Conservation (phyloP, 1,140 invertebrate species). For the Scaptomyza hsui region DNA sequence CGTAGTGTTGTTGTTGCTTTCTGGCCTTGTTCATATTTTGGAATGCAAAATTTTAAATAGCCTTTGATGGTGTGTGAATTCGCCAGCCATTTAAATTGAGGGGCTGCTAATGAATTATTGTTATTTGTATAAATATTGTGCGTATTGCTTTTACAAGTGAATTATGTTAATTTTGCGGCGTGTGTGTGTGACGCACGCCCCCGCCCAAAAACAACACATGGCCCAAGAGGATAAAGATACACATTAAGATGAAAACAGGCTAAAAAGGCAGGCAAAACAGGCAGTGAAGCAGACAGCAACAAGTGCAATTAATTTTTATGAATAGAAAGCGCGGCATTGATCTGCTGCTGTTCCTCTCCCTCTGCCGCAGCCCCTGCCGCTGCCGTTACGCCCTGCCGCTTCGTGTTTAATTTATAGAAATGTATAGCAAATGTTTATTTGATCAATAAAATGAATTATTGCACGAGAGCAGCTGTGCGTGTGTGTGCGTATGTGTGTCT, state of each 20-base stretch:
- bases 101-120: constrained; percentile 49
- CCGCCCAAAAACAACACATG: constrained; percentile 16
- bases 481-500: constrained; percentile 18
- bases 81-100: constrained; percentile 18
- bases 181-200: constrained; percentile 23
- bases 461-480: constrained; percentile 51
- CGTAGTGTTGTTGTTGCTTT: not conserved
- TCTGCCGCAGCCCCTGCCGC: constrained; percentile 25
- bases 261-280: not conserved
- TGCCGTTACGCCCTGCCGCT: constrained; percentile 62
- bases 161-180: constrained; percentile 38
- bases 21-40: constrained; percentile 4
- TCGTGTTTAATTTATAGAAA: constrained; percentile 78
- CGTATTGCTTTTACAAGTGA: constrained; percentile 41
- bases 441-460: constrained; percentile 82
- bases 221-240: constrained; percentile 12
- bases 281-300: constrained; percentile 37
- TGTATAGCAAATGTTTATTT: constrained; percentile 81
- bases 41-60: constrained; percentile 5
- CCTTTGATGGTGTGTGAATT: constrained; percentile 23
- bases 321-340: constrained; percentile 63
- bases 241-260: not conserved
- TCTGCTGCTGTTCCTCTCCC: constrained; percentile 25
- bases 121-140: constrained; percentile 47
- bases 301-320: constrained; percentile 81